phyloP scores from a whole-genome alignment of 2,797 vertebrate species.

The Pangasius larnaudii region DNA sequence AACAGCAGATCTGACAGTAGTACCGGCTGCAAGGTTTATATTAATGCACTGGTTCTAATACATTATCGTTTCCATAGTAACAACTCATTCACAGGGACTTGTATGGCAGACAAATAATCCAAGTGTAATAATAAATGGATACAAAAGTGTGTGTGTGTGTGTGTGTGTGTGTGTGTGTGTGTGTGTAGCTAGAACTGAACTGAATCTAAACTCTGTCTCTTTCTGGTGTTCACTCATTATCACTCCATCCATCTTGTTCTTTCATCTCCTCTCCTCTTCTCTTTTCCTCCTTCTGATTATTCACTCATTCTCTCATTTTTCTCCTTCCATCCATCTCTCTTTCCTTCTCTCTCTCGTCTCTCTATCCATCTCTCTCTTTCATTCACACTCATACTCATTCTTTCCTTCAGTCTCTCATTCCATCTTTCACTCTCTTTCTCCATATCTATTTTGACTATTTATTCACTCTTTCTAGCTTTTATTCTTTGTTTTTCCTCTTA shows the following conservation, averaged over 20 bases:
- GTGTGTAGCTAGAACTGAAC: not conserved
- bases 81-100: not conserved
- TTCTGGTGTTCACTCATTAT: not conserved
- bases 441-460: not conserved
- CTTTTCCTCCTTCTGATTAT: not conserved
- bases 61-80: not conserved
- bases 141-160: not conserved
- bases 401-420: not conserved
- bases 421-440: not conserved
- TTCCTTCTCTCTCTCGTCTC: not conserved
- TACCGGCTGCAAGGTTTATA: not conserved
- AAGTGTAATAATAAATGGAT: not conserved
- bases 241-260: not conserved
- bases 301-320: too few species aligned
- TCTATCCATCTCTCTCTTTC: not conserved
- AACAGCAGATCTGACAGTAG: not conserved
- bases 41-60: not conserved
- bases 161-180: slow-evolving; percentile 11
- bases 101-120: not conserved
- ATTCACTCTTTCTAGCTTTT: not conserved
- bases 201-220: not conserved
- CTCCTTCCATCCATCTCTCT: not conserved
- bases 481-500: not conserved
- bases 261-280: not conserved
- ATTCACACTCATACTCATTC: not conserved